Evolutionary conservation across 1,140 invertebrate genomes (phyloP).

Genomic region (Schmidtea mediterranea): DNA sequence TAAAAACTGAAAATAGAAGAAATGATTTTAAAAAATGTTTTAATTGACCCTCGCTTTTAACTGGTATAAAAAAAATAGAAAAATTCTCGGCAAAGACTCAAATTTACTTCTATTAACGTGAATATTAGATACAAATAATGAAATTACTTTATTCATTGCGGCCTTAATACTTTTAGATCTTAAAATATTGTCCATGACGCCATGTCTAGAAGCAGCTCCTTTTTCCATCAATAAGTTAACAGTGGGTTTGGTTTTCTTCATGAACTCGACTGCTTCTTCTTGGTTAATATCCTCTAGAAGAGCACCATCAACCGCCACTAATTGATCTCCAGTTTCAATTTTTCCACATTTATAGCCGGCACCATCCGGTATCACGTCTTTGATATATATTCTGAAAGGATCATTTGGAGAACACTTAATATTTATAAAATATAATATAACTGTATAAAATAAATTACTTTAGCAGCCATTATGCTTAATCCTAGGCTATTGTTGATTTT

Average conservation of each 20-base stretch:
- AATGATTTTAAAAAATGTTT: no score
- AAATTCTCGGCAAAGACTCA: no score
- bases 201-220: conserved; percentile 7
- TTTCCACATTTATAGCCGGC: conserved; percentile 65
- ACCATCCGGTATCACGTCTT: conserved; percentile 76
- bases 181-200: background rate
- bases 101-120: no score
- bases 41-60: no score
- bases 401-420: background rate
- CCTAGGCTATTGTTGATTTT: conserved; percentile 26
- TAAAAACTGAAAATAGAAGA: no score
- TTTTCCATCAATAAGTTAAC: conserved; percentile 7
- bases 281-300: conserved; percentile 83
- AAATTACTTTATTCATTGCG: no score
- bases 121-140: no score
- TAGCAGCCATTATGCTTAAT: conserved; percentile 24
- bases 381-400: conserved; percentile 63
- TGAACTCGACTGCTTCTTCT: conserved; percentile 32
- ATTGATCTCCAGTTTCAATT: conserved; percentile 81
- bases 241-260: conserved; percentile 5
- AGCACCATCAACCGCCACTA: conserved; percentile 80
- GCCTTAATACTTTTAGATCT: no score
- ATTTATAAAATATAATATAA: background rate
- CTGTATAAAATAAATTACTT: conserved; percentile 13
- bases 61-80: no score